phyloP scores from a whole-genome alignment of 2,888 invertebrate species.

The Dendrolimus pini region DNA sequence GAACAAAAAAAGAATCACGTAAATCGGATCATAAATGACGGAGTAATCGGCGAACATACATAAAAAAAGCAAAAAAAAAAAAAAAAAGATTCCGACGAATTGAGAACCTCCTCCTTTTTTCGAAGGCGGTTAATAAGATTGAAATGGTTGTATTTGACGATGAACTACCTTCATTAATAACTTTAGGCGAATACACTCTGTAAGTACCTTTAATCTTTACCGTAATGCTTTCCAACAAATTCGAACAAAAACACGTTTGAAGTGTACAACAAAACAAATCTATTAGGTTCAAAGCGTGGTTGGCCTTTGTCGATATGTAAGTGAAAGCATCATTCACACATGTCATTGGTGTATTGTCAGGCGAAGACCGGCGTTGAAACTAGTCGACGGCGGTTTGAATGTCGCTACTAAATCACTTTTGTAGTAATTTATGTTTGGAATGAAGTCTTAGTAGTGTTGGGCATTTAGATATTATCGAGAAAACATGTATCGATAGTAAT shows the following conservation, averaged over 20 bases:
- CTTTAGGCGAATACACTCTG: too few relatives aligned
- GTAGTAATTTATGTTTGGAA: slow-evolving; percentile 64
- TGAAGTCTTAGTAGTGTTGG: slow-evolving; percentile 50
- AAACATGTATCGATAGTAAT: too few relatives aligned
- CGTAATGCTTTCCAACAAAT: background rate
- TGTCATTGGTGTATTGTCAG: slow-evolving; percentile 51
- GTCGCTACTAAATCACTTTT: slow-evolving; percentile 68
- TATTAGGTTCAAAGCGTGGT: slow-evolving; percentile 48
- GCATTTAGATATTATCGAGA: slow-evolving; percentile 4
- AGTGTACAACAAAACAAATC: slow-evolving; percentile 29
- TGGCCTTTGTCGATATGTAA: slow-evolving; percentile 47
- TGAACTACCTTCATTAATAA: too few relatives aligned
- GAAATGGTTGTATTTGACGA: too few relatives aligned
- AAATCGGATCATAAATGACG: too few relatives aligned
- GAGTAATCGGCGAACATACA: too few relatives aligned
- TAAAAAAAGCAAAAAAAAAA: too few relatives aligned
- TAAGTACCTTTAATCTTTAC: background rate
- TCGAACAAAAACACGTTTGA: background rate
- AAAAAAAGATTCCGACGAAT: too few relatives aligned
- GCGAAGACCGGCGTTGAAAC: slow-evolving; percentile 54
- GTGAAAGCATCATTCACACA: slow-evolving; percentile 46
- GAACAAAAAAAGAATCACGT: too few relatives aligned
- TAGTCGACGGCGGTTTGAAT: slow-evolving; percentile 62
- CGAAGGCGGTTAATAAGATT: too few relatives aligned
- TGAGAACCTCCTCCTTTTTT: too few relatives aligned